Evolutionary conservation across 2,113 vertebrate species (phyloP), one percentile per base, ranked within the genome.

Genomic region (Trichechus manatus): DNA sequence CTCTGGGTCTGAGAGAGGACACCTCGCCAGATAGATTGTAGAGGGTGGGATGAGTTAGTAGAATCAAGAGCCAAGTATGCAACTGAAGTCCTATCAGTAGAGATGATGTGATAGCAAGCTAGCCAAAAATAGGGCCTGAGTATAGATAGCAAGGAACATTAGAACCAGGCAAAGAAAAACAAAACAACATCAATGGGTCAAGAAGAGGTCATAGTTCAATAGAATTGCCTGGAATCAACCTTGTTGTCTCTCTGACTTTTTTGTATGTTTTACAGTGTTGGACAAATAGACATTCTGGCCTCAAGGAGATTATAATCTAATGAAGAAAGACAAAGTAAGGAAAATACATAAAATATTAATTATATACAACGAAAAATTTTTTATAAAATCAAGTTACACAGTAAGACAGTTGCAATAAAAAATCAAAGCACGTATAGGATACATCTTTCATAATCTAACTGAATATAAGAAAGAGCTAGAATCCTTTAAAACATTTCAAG

Each of bases 361-460:
- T n/a, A 47, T 31, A 74, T 20, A 39, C 0, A 70, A 31, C 6
- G 42, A 15, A 8, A 50, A 36, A 87, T 64, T 66, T 33, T 33
- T 53, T 75, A 22, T 5, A 56, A 91, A 85, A 72, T 84, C 66
- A 82, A 92, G 22, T 85, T 79, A 25, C 3, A 72, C 50, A 79
- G 13, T 50, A 8, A 2, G 22, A 6, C 31, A 87, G 3, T 59
- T 93, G 6, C 5, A 90, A 64, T 42, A 47, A 31, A n/a, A 75
- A 61, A 31, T 36, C 9, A 90, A 96, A 70, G 20, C 9, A 63
- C 15, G 81, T 42, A 25, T 22, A 44, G 20, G 87, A 79, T 15
- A 82, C 29, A 79, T 27, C 9, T 78, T 88, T 44, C 19, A 82
- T 70, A 68, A 75, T 89, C 10, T 91, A 85, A 94, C 25, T 83